Conservation (phyloP, 2,797 vertebrate species). For the Aeoliscus strigatus region DNA sequence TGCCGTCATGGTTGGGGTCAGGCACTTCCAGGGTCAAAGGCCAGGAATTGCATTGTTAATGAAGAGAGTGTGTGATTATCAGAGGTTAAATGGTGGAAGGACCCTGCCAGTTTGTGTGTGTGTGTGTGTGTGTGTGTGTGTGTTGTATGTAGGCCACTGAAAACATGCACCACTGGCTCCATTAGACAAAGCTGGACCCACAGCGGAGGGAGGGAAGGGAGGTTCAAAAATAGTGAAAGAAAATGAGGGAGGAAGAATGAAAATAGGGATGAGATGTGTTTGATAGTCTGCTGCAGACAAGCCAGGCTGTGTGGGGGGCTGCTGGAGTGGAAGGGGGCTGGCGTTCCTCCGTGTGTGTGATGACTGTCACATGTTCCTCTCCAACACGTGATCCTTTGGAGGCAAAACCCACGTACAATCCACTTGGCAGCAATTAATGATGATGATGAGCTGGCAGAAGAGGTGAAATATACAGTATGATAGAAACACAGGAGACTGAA, state of each 20-base stretch:
- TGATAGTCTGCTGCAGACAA: slow-evolving; percentile 19
- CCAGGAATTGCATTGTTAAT: too few species aligned
- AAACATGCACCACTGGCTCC: slow-evolving; percentile 53
- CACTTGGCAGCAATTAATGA: too few species aligned
- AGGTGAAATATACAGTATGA: too few species aligned
- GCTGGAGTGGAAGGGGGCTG: slow-evolving; percentile 4
- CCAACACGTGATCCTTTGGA: slow-evolving; percentile 7
- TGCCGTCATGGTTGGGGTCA: too few species aligned
- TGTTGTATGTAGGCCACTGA: slow-evolving; percentile 63
- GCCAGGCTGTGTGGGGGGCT: neutral
- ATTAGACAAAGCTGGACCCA: slow-evolving; percentile 34
- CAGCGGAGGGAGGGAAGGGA: neutral
- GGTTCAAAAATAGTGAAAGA: slow-evolving; percentile 26
- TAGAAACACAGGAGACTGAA: too few species aligned
- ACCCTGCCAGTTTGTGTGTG: slow-evolving; percentile 14
- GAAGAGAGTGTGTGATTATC: too few species aligned
- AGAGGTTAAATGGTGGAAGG: slow-evolving; percentile 51
- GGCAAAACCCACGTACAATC: too few species aligned
- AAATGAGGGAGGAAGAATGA: slow-evolving; percentile 22
- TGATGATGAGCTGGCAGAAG: too few species aligned
- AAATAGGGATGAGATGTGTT: slow-evolving; percentile 22
- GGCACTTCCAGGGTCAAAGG: too few species aligned
- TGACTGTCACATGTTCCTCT: slow-evolving; percentile 20
- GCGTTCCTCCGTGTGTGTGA: slow-evolving; percentile 13
- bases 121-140: slow-evolving; percentile 25